Conservation (phyloP, 2,113 vertebrate genomes). For the Chamaea fasciata region DNA sequence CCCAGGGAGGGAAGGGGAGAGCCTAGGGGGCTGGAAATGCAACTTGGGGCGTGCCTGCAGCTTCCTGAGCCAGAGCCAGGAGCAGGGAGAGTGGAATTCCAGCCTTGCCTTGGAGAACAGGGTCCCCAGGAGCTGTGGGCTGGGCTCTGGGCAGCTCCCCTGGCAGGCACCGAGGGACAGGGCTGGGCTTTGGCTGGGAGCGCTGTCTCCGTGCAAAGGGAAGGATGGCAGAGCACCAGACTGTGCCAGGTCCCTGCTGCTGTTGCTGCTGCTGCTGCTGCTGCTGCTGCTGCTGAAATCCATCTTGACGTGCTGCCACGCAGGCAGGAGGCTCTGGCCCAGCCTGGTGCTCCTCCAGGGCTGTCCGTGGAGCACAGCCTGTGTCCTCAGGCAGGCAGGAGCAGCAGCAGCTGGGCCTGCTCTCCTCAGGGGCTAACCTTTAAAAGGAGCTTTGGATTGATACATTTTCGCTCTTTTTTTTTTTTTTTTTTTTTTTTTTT, state of each 20-base stretch:
- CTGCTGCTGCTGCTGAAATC: background rate
- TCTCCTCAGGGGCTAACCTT: slow-evolving; percentile 24
- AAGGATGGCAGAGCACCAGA: background rate
- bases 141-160: background rate
- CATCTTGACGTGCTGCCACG: background rate
- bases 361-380: background rate
- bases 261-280: too few species aligned
- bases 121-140: background rate
- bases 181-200: background rate
- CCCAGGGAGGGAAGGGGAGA: background rate
- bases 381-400: background rate
- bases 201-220: background rate
- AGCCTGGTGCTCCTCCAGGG: background rate
- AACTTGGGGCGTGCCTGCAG: background rate
- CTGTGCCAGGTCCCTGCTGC: background rate
- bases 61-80: background rate
- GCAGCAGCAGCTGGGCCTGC: background rate
- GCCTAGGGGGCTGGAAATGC: background rate
- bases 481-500: slow-evolving; percentile 14
- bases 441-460: slow-evolving; percentile 33
- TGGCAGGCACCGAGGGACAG: background rate
- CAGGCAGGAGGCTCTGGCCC: slow-evolving; percentile 9
- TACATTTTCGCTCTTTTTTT: background rate
- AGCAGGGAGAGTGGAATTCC: background rate
- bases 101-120: fast-evolving